These are phyloP conservation scores for Dendrocincla tyrannina DNA, from an alignment of 2,797 vertebrate genomes.

Conservation along the genomic window DNA sequence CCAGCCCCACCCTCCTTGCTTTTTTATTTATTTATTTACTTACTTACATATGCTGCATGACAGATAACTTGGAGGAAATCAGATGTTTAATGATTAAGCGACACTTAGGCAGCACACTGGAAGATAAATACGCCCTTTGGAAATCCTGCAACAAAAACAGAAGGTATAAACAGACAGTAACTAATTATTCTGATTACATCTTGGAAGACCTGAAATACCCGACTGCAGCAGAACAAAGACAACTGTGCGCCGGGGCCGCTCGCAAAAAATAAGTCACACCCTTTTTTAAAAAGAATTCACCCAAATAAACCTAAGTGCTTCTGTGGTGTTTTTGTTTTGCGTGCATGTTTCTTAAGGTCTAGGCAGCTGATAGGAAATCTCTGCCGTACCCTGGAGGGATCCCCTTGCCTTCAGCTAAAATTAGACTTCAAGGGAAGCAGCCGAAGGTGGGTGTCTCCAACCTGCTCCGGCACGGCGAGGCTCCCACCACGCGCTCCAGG, in stretches of 20 bases:
- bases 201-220: slow-evolving; percentile 62
- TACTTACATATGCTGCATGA: slow-evolving; percentile 58
- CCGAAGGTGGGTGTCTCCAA: neutral
- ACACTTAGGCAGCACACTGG: slow-evolving; percentile 30
- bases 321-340: slow-evolving; percentile 3
- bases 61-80: slow-evolving; percentile 54
- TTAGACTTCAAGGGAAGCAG: slow-evolving; percentile 32
- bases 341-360: neutral
- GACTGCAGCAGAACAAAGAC: slow-evolving; percentile 48
- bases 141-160: slow-evolving; percentile 53
- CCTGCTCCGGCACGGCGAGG: accelerated
- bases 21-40: neutral
- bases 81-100: slow-evolving; percentile 38
- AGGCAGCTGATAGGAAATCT: slow-evolving; percentile 1
- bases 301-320: slow-evolving; percentile 18
- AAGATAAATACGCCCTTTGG: slow-evolving; percentile 56
- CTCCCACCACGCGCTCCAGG: neutral
- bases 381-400: neutral
- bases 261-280: slow-evolving; percentile 3
- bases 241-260: neutral
- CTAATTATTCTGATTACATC: slow-evolving; percentile 60
- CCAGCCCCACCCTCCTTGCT: neutral
- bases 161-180: slow-evolving; percentile 66
- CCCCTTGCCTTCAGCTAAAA: slow-evolving; percentile 2
- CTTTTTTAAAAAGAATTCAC: slow-evolving; percentile 16